These are phyloP conservation scores for Drosophila bunnanda DNA, from an alignment of 2,888 invertebrate species.

Conservation along the genomic window DNA sequence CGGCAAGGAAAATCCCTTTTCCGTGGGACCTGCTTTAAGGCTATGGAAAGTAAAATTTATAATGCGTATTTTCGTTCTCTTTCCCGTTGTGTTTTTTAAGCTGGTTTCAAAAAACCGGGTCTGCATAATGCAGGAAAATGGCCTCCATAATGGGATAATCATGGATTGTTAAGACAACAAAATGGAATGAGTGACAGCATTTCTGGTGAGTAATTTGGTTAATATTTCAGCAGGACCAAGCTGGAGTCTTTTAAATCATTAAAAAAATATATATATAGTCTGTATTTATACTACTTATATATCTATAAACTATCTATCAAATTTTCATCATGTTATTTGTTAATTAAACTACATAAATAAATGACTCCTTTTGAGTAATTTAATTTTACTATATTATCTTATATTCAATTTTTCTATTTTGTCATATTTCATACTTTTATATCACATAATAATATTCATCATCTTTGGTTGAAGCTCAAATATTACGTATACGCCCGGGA, in stretches of 20 bases:
- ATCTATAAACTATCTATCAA: too few species aligned
- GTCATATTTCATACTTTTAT: neutral
- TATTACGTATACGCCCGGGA: slow-evolving; percentile 61
- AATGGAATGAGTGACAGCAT: neutral
- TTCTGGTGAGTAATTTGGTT: slow-evolving; percentile 2
- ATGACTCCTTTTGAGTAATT: neutral
- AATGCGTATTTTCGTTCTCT: slow-evolving; percentile 27
- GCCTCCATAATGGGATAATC: slow-evolving; percentile 23
- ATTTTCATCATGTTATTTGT: too few species aligned
- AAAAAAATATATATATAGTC: neutral
- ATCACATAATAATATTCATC: slow-evolving; percentile 15
- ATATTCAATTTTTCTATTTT: neutral
- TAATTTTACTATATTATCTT: neutral
- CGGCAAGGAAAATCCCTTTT: slow-evolving; percentile 27
- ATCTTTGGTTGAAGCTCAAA: slow-evolving; percentile 36
- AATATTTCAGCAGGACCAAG: neutral
- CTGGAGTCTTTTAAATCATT: neutral
- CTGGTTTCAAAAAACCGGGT: slow-evolving; percentile 19
- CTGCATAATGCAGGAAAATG: slow-evolving; percentile 32
- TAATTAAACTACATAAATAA: neutral
- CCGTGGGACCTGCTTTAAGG: slow-evolving; percentile 49
- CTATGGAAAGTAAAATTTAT: slow-evolving; percentile 52
- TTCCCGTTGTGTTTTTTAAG: neutral
- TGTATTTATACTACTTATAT: neutral
- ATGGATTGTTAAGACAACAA: slow-evolving; percentile 19